Percentiles rank a stretch among this genome's conserved stretches.
Conservation (phyloP, 2,797 vertebrate genomes). For the Heteromormyrus szaboi region DNA sequence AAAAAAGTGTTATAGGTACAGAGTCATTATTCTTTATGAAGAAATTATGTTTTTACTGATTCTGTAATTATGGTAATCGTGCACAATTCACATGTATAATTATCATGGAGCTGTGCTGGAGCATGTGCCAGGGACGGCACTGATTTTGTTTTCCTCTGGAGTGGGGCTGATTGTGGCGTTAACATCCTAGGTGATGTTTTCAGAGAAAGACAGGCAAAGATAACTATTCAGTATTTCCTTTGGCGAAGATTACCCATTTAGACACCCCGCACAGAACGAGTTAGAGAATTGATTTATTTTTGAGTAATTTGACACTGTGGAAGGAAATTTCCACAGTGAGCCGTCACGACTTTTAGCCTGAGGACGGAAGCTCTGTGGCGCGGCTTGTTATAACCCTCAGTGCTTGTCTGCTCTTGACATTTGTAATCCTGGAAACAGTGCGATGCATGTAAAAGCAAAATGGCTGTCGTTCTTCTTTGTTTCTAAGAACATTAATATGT, state of each 20-base stretch:
- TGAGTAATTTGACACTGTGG: constrained; percentile 65
- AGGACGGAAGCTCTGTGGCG: constrained; percentile 60
- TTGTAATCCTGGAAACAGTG: constrained; percentile 48
- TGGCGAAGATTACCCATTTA: constrained; percentile 67
- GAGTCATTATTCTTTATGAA: background rate
- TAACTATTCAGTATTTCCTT: constrained; percentile 60
- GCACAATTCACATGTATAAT: background rate
- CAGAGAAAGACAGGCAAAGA: constrained; percentile 35
- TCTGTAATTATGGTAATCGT: background rate
- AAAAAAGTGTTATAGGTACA: constrained; percentile 1
- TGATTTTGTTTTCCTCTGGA: background rate
- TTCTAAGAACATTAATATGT: background rate
- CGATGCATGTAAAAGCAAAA: constrained; percentile 34
- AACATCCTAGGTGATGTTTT: constrained; percentile 21
- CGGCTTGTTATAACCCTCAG: constrained; percentile 54
- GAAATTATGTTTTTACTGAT: constrained; percentile 4
- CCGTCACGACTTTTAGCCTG: constrained; percentile 59
- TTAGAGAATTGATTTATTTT: constrained; percentile 76
- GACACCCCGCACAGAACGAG: constrained; percentile 71
- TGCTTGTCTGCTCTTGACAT: constrained; percentile 50
- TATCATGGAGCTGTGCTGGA: background rate
- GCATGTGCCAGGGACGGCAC: too few species aligned
- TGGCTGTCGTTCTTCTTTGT: background rate
- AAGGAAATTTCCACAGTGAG: constrained; percentile 59
- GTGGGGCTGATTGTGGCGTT: constrained; percentile 1